Evolutionary conservation across 2,888 invertebrate genomes (phyloP).

Genomic region (Cecidostiba fungosa): DNA sequence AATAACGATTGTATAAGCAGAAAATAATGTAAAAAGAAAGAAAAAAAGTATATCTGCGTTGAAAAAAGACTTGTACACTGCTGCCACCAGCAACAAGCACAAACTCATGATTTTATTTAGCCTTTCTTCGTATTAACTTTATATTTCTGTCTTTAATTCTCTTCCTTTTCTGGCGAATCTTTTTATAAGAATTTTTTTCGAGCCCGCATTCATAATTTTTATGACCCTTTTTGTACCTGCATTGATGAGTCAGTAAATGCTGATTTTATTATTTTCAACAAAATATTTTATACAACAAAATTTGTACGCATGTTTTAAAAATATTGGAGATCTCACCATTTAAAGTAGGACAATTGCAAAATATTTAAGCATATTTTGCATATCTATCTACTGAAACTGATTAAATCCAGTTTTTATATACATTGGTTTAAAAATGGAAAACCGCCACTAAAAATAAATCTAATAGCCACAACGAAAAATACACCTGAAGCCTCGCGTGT

Average conservation of each 20-base stretch:
- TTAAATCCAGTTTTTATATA: background rate
- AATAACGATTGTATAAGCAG: too few species aligned
- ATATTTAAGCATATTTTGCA: too few species aligned
- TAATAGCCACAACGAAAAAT: background rate
- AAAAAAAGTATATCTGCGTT: too few species aligned
- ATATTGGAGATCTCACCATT: too few species aligned
- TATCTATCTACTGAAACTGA: too few species aligned
- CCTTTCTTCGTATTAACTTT: background rate
- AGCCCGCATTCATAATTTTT: constrained; percentile 19
- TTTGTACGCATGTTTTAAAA: background rate
- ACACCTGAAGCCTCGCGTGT: background rate
- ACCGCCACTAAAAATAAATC: background rate
- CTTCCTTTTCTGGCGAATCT: constrained; percentile 27
- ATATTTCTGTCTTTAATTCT: constrained; percentile 40
- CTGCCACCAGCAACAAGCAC: too few species aligned
- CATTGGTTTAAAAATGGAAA: background rate
- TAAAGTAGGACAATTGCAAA: too few species aligned
- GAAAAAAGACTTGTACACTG: too few species aligned
- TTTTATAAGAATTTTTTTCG: constrained; percentile 2
- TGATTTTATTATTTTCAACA: constrained; percentile 27
- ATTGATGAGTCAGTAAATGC: constrained; percentile 33
- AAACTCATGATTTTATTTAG: background rate
- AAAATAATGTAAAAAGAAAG: too few species aligned
- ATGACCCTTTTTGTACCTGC: background rate
- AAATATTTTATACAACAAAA: background rate